Evolutionary conservation across 1,140 invertebrate genomes (phyloP).

Genomic region (Pantala flavescens): DNA sequence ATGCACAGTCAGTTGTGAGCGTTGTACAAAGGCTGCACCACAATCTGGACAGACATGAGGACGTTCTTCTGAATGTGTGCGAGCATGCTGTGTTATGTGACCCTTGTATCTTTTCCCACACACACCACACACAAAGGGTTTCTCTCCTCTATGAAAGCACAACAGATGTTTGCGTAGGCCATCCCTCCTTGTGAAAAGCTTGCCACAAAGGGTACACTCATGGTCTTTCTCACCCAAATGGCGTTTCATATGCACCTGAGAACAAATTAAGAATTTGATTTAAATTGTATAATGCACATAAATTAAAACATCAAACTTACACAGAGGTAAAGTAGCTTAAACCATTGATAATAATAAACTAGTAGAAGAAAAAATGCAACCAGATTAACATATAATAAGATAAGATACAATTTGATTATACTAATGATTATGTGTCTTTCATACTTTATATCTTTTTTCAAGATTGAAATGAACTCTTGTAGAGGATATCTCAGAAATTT

Average conservation of each 20-base stretch:
- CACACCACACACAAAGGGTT: conserved; percentile 74
- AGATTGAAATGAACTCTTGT: too few species aligned
- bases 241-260: conserved; percentile 55
- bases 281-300: too few species aligned
- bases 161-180: conserved; percentile 73
- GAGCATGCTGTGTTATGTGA: conserved; percentile 72
- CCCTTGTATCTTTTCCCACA: conserved; percentile 84
- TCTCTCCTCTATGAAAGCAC: conserved; percentile 61
- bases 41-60: conserved; percentile 52
- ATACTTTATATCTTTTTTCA: too few species aligned
- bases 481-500: too few species aligned
- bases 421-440: too few species aligned
- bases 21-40: conserved; percentile 78
- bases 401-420: too few species aligned
- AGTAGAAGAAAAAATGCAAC: too few species aligned
- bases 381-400: too few species aligned
- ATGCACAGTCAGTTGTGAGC: conserved; percentile 87
- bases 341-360: too few species aligned
- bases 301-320: too few species aligned
- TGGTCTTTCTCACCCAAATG: conserved; percentile 83
- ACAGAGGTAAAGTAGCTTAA: too few species aligned
- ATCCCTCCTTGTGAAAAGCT: conserved; percentile 57
- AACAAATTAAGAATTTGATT: too few species aligned
- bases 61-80: conserved; percentile 57
- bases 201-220: conserved; percentile 79